Evolutionary conservation across 2,113 vertebrate species (phyloP), one percentile per base, ranked within the genome.

Genomic region (Acinonyx jubatus): DNA sequence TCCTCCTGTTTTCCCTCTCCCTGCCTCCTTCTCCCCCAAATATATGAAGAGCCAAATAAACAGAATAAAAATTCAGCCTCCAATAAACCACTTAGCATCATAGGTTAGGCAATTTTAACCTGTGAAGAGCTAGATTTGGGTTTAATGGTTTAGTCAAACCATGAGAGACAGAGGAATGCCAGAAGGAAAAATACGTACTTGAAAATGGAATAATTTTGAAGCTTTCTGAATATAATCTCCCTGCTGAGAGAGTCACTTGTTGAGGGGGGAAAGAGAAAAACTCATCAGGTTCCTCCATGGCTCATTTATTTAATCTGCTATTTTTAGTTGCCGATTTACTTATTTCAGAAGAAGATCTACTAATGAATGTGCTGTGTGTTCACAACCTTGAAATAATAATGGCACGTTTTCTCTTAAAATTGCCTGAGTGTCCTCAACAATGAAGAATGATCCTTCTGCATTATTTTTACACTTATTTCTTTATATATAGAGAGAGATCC

Each of bases 291-390:
- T 81, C n/a, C n/a, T 84, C 82, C 31, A 84, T 0, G 23, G 85
- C 57, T 97, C 92, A 87, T 84, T 96, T 89, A 96, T 92, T 96
- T 92, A 50, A 45, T 92, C 76, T 87, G 74, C 69, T 97, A 85
- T 95, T 96, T 98, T 98, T 95, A 92, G 89, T 68, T 81, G 80
- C 5, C 4, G 45, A 57, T 80, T 96, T 92, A 82, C 45, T 92
- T 95, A 88, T 91, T 86, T 80, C 69, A 94, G 78, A 96, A 9
- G 41, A 84, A 92, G 83, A 71, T 29, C 69, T 97, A 85, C 92
- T 86, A 79, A 83, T 4, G 61, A 87, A 94, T 8, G 1, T 14
- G 50, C 23, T 33, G 10, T 69, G 33, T 78, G 6, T 84, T 94
- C 55, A 19, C 29, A 73, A 78, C 29, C 81, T 92, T 88, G 74